phyloP scores from a whole-genome alignment of 1,140 invertebrate genomes.

The Apolygus lucorum region DNA sequence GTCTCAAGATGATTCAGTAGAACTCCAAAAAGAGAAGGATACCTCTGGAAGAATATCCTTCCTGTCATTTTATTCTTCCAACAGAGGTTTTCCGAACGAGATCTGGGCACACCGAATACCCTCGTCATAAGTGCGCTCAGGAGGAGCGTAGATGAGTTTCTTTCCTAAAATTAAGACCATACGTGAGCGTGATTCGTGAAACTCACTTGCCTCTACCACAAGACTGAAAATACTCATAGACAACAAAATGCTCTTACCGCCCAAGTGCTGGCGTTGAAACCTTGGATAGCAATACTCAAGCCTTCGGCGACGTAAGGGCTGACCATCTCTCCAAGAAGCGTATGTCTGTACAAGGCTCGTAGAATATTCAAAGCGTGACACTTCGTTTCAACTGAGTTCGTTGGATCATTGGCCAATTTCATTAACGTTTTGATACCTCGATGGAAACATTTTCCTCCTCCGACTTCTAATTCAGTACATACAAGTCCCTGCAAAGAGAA shows the following conservation, averaged over 20 bases:
- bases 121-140: constrained; percentile 75
- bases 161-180: constrained; percentile 48
- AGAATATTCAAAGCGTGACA: constrained; percentile 82
- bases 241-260: constrained; percentile 59
- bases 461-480: constrained; percentile 54
- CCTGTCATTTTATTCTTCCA: constrained; percentile 69
- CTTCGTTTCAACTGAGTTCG: constrained; percentile 44
- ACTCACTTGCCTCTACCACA: no score
- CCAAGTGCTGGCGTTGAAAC: constrained; percentile 69
- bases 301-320: constrained; percentile 53
- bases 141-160: constrained; percentile 79
- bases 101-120: constrained; percentile 81
- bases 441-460: constrained; percentile 48
- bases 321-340: constrained; percentile 61
- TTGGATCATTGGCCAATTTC: constrained; percentile 38
- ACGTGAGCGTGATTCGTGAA: no score
- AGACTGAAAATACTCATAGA: no score
- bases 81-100: constrained; percentile 49
- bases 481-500: constrained; percentile 52
- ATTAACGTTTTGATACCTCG: constrained; percentile 51
- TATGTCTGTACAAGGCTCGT: constrained; percentile 66
- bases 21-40: constrained; percentile 68
- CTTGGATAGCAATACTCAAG: constrained; percentile 59
- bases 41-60: constrained; percentile 69
- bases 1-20: constrained; percentile 57